Conservation (phyloP, 1,140 invertebrate genomes). For the Bombus difficillimus region DNA sequence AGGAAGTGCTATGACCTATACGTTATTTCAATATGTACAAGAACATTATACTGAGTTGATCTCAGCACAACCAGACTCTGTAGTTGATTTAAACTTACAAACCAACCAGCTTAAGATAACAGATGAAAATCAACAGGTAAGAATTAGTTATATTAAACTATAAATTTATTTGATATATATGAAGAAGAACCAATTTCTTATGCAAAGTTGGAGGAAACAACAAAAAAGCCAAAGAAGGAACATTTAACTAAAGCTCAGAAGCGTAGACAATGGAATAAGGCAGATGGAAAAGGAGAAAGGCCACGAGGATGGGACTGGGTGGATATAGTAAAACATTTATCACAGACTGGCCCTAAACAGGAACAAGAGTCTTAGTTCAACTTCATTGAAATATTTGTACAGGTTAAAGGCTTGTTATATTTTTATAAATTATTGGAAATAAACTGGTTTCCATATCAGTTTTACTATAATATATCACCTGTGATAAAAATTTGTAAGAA, state of each 20-base stretch:
- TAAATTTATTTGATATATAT: background rate
- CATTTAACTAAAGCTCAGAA: slow-evolving; percentile 96
- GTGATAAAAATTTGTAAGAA: slow-evolving; percentile 53
- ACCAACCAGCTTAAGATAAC: slow-evolving; percentile 72
- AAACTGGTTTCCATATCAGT: slow-evolving; percentile 64
- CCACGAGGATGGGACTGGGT: slow-evolving; percentile 97
- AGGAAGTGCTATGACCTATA: slow-evolving; percentile 96
- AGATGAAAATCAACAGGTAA: slow-evolving; percentile 68
- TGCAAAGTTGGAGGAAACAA: slow-evolving; percentile 76
- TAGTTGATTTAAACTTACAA: slow-evolving; percentile 68
- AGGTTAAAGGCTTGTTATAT: slow-evolving; percentile 69
- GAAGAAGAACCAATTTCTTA: background rate
- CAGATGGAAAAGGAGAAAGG: slow-evolving; percentile 91
- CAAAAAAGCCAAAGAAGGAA: slow-evolving; percentile 88
- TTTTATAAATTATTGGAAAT: slow-evolving; percentile 74
- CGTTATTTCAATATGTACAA: slow-evolving; percentile 95
- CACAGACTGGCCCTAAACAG: slow-evolving; percentile 89
- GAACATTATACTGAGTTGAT: slow-evolving; percentile 90
- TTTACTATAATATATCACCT: slow-evolving; percentile 48
- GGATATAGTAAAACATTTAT: slow-evolving; percentile 96
- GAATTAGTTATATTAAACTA: background rate
- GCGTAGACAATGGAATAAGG: slow-evolving; percentile 91
- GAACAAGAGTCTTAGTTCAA: slow-evolving; percentile 75
- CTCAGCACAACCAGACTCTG: slow-evolving; percentile 86
- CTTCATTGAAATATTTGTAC: slow-evolving; percentile 70